Percentiles rank a stretch among this genome's conserved stretches.
Evolutionary conservation across 2,888 invertebrate species (phyloP).

Genomic region (Lasioglossum oenotherae): DNA sequence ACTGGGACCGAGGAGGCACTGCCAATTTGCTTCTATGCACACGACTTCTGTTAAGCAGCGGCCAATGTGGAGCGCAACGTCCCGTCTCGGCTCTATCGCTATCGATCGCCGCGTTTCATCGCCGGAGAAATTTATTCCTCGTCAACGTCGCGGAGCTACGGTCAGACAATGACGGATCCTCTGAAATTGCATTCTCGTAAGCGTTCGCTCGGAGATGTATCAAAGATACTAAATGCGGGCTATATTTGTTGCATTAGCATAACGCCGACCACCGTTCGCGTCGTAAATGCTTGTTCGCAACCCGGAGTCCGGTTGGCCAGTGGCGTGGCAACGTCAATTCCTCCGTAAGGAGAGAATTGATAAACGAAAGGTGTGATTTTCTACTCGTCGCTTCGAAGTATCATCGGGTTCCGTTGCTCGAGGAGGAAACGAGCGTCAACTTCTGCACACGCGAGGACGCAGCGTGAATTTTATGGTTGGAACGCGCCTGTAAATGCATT

Average conservation of each 20-base stretch:
- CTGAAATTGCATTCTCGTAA: not conserved
- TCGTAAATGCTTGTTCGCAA: not conserved
- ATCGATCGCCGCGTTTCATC: not conserved
- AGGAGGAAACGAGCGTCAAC: constrained; percentile 20
- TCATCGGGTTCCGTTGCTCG: not conserved
- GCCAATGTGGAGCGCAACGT: not conserved
- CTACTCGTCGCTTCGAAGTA: not conserved
- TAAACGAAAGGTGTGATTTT: not conserved
- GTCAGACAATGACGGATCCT: not conserved
- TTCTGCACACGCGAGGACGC: constrained; percentile 30
- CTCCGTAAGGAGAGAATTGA: not conserved
- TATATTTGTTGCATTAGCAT: not conserved
- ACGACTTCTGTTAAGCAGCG: not conserved
- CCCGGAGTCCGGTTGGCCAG: not conserved
- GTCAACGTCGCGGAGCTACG: not conserved
- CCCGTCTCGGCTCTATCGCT: not conserved
- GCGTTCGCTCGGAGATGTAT: not conserved
- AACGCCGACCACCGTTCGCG: not conserved
- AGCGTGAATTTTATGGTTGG: constrained; percentile 48
- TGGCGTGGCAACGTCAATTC: not conserved
- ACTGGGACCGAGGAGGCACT: constrained; percentile 8
- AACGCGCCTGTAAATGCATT: constrained; percentile 47
- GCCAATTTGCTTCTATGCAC: constrained; percentile 3
- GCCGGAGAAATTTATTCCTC: not conserved
- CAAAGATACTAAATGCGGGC: not conserved